Evolutionary conservation across 1,140 invertebrate species (phyloP).

Genomic region (Drosophila gunungcola): DNA sequence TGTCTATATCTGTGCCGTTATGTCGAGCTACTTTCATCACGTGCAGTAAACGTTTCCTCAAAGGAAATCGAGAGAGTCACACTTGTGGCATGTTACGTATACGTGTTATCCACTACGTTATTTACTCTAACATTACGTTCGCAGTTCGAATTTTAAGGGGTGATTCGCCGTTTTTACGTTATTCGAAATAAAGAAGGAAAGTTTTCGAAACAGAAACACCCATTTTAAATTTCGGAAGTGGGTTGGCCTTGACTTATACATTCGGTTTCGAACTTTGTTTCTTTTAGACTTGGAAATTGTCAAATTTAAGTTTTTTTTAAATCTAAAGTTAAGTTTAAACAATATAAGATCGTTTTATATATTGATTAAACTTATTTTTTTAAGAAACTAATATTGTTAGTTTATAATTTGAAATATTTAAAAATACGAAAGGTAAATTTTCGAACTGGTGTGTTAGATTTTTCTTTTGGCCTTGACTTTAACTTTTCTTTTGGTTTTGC

Average conservation of each 20-base stretch:
- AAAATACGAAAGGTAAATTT: constrained; percentile 14
- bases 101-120: constrained; percentile 25
- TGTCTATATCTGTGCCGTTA: constrained; percentile 50
- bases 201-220: constrained; percentile 3
- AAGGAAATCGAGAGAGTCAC: constrained; percentile 52
- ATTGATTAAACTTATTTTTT: no score
- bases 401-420: no score
- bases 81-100: constrained; percentile 71
- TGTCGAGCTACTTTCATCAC: constrained; percentile 71
- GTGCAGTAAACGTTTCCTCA: constrained; percentile 63
- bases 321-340: no score
- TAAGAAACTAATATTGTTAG: no score
- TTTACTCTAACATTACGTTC: constrained; percentile 8
- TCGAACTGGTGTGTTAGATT: constrained; percentile 14
- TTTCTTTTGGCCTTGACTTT: constrained; percentile 5
- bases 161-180: constrained; percentile 8
- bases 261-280: background rate
- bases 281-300: no score
- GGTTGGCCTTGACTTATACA: background rate
- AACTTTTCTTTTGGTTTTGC: constrained; percentile 12
- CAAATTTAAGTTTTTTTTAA: no score
- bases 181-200: constrained; percentile 20
- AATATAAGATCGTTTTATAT: no score
- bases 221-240: background rate
- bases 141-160: constrained; percentile 26